A percentile compares a stretch with the other conserved stretches of the same genome.
phyloP scores from a whole-genome alignment of 2,888 invertebrate genomes.

The Idaea aversata region DNA sequence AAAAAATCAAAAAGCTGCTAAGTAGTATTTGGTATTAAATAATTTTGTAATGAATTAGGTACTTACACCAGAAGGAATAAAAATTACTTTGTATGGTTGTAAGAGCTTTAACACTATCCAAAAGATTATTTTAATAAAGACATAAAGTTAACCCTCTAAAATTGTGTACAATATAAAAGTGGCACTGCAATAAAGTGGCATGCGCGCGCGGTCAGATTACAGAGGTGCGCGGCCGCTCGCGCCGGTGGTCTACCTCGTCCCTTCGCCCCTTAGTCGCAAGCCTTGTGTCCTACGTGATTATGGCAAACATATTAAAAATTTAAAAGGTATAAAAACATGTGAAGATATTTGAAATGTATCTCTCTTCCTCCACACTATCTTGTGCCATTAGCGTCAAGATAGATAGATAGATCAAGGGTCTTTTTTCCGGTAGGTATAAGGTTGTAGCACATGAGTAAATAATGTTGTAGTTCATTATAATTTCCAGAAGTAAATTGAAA shows the following conservation, averaged over 20 bases:
- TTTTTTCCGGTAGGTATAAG: too few relatives aligned
- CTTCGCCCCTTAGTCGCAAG: constrained; percentile 32
- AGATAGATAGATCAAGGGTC: too few relatives aligned
- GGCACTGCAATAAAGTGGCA: constrained; percentile 42
- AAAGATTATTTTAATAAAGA: too few relatives aligned
- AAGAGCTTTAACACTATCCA: too few relatives aligned
- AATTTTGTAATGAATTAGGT: too few relatives aligned
- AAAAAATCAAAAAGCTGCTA: too few relatives aligned
- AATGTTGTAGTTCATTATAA: not conserved
- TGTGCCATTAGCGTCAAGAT: constrained; percentile 9
- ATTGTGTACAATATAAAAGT: not conserved
- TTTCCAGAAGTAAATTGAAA: too few relatives aligned
- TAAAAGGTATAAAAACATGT: not conserved
- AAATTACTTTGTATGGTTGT: too few relatives aligned
- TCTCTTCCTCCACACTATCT: not conserved
- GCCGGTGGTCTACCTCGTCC: constrained; percentile 53
- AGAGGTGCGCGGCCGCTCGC: constrained; percentile 59
- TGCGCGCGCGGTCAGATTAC: constrained; percentile 65
- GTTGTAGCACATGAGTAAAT: too few relatives aligned
- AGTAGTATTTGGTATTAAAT: too few relatives aligned
- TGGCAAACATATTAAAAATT: not conserved
- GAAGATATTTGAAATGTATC: not conserved
- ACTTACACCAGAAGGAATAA: too few relatives aligned
- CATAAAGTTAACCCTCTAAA: not conserved
- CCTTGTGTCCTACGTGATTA: constrained; percentile 11